phyloP scores from a whole-genome alignment of 2,113 vertebrate genomes.

The Aviceda subcristata region DNA sequence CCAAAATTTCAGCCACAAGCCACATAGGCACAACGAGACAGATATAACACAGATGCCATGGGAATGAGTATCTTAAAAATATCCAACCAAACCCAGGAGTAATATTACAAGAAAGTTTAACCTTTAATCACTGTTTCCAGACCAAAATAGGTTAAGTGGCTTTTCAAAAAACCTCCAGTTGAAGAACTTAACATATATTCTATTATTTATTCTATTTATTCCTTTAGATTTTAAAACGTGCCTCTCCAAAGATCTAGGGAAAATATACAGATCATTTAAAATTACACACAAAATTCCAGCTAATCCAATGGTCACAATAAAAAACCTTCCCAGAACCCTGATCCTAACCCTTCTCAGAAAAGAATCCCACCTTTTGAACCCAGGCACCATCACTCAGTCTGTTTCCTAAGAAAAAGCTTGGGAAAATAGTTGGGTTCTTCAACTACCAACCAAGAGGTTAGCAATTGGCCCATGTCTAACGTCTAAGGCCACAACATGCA shows the following conservation, averaged over 20 bases:
- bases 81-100: not conserved
- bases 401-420: conserved; percentile 31
- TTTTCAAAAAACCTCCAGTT: not conserved
- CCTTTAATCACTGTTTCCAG: not conserved
- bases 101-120: not conserved
- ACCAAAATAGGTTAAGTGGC: not conserved
- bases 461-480: not conserved
- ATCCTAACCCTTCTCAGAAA: conserved; percentile 32
- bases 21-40: not conserved
- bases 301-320: conserved; percentile 1
- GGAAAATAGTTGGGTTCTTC: conserved; percentile 44
- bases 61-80: not conserved
- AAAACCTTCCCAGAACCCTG: conserved; percentile 52
- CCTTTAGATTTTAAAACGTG: not conserved
- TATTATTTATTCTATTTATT: conserved; percentile 1
- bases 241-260: not conserved
- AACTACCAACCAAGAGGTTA: not conserved
- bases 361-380: conserved; percentile 54
- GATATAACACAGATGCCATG: not conserved
- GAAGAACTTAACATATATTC: not conserved
- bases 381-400: not conserved
- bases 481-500: not conserved
- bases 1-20: not conserved
- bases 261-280: conserved; percentile 31
- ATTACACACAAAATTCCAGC: not conserved